Conservation (phyloP, 2,113 vertebrate species). For the Ranitomeya imitator region DNA sequence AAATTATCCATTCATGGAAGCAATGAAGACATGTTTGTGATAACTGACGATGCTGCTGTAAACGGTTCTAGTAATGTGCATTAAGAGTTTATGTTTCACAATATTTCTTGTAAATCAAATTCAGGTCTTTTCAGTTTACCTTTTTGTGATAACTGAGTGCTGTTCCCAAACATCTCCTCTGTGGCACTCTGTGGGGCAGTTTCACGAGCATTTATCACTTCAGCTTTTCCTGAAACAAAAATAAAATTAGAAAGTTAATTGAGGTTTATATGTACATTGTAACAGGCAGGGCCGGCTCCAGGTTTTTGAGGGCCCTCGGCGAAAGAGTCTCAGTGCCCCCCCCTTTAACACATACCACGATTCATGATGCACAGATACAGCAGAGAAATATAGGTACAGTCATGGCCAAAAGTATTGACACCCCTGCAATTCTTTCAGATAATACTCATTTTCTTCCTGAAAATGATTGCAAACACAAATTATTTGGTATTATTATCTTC, state of each 20-base stretch:
- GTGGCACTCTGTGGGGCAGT: conserved; percentile 78
- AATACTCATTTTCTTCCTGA: no score
- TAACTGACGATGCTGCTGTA: neutral
- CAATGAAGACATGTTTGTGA: neutral
- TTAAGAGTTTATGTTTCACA: neutral
- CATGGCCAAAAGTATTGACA: no score
- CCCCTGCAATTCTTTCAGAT: no score
- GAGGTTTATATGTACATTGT: neutral
- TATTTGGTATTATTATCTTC: no score
- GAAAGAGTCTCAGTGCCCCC: no score
- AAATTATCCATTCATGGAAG: neutral
- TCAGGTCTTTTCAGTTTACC: conserved; percentile 69
- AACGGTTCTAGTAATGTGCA: neutral
- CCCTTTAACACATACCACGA: no score
- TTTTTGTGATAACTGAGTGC: conserved; percentile 72
- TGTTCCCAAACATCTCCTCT: conserved; percentile 81
- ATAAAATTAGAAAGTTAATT: neutral
- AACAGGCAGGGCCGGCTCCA: neutral
- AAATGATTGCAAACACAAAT: no score
- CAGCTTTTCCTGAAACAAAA: conserved; percentile 77
- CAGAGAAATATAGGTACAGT: no score
- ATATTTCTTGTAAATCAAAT: neutral
- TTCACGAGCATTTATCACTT: conserved; percentile 91
- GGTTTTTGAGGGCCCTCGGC: no score
- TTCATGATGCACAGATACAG: no score